Evolutionary conservation across 2,888 invertebrate genomes (phyloP).

Genomic region (Ichneumoninae sp.): DNA sequence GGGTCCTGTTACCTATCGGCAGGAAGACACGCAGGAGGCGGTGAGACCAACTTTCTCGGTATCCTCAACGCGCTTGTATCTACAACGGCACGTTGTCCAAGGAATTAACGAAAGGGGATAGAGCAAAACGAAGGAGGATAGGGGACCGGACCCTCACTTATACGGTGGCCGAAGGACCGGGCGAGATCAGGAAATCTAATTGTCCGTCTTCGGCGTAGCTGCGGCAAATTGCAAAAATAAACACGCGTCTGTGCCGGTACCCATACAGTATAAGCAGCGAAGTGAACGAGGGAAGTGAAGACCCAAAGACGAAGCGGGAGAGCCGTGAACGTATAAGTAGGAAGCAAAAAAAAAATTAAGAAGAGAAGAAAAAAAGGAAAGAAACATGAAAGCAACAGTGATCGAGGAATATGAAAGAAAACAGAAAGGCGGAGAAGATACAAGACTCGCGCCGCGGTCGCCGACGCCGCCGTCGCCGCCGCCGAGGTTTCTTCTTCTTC

Average conservation of each 20-base stretch:
- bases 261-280: conserved; percentile 67
- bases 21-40: conserved; percentile 59
- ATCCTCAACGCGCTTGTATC: conserved; percentile 49
- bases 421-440: conserved; percentile 44
- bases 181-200: conserved; percentile 82
- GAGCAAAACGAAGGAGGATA: conserved; percentile 7
- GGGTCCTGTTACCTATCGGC: conserved; percentile 50
- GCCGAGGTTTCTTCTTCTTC: conserved; percentile 60
- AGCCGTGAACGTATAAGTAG: conserved; percentile 45
- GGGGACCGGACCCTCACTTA: conserved; percentile 76
- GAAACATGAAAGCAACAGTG: conserved; percentile 63
- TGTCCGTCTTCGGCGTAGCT: conserved; percentile 79
- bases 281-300: conserved; percentile 70
- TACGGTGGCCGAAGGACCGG: conserved; percentile 80
- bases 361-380: conserved; percentile 45
- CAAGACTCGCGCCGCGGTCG: conserved; percentile 51
- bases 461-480: conserved; percentile 44
- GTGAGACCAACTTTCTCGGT: conserved; percentile 51
- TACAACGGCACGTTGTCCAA: conserved; percentile 20
- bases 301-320: conserved; percentile 68
- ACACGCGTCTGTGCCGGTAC: conserved; percentile 74
- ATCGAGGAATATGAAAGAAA: conserved; percentile 60
- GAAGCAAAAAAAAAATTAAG: conserved; percentile 23
- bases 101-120: background rate
- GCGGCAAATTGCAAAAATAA: conserved; percentile 83